Evolutionary conservation across 2,797 vertebrate genomes (phyloP).

Genomic region (Amphiprion clarkii): DNA sequence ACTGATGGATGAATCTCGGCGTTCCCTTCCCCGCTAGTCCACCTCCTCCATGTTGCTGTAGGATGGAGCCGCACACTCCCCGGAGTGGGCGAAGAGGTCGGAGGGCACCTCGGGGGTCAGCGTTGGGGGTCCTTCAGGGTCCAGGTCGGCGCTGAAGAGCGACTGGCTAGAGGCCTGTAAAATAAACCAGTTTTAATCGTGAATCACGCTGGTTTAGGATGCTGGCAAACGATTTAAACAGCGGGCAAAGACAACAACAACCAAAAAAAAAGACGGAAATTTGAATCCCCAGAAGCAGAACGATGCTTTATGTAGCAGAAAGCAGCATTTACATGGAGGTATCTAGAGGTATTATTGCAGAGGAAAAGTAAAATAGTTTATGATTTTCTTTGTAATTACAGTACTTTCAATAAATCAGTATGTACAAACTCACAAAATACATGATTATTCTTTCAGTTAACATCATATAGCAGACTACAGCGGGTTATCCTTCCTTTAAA

Average conservation of each 20-base stretch:
- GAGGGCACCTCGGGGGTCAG: conserved; percentile 88
- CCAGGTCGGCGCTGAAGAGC: conserved; percentile 90
- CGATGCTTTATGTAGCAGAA: conserved; percentile 43
- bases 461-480: background rate
- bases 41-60: conserved; percentile 99
- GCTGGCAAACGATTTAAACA: conserved; percentile 13
- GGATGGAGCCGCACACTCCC: conserved; percentile 89
- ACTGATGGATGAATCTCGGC: background rate
- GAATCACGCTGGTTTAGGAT: conserved; percentile 32
- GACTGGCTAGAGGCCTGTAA: conserved; percentile 93
- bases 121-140: conserved; percentile 89
- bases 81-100: conserved; percentile 88
- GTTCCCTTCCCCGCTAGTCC: conserved; percentile 82
- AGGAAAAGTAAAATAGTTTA: conserved; percentile 18
- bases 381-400: conserved; percentile 34
- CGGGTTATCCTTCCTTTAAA: conserved; percentile 4
- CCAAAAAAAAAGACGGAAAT: conserved; percentile 25
- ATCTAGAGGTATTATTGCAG: conserved; percentile 67
- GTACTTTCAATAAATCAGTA: conserved; percentile 24
- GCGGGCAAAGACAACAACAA: conserved; percentile 17
- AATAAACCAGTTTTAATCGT: conserved; percentile 80
- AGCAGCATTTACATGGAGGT: conserved; percentile 64
- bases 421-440: conserved; percentile 34
- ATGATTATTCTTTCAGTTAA: conserved; percentile 23
- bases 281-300: conserved; percentile 76